These are phyloP conservation scores for Doris montereyensis DNA, from an alignment of 2,888 invertebrate genomes.

Conservation along the genomic window DNA sequence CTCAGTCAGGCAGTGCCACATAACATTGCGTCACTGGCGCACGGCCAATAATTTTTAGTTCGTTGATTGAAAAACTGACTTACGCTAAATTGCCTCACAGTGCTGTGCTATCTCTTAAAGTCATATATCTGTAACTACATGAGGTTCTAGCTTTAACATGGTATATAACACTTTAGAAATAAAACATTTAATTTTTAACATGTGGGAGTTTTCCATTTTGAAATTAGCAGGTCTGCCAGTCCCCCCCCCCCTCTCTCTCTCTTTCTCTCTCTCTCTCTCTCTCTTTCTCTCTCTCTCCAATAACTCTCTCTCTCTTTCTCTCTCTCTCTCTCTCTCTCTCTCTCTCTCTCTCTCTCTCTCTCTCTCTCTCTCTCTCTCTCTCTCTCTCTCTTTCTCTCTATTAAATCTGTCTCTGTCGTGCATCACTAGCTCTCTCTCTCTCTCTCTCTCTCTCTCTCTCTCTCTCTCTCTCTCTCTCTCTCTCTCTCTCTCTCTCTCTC, in stretches of 20 bases:
- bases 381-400: not conserved
- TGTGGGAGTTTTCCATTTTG: no score
- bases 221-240: not conserved
- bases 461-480: not conserved
- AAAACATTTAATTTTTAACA: no score
- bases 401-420: not conserved
- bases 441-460: not conserved
- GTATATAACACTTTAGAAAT: no score
- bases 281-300: not conserved
- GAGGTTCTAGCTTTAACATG: no score
- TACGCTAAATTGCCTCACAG: no score
- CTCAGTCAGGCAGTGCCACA: no score
- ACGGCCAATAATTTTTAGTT: no score
- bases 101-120: no score
- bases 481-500: not conserved
- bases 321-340: not conserved
- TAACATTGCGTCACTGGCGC: no score
- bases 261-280: not conserved
- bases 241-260: constrained; percentile 2
- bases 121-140: no score
- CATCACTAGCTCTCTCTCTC: not conserved
- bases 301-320: not conserved
- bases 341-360: not conserved
- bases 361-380: not conserved
- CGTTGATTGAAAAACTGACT: no score